These are phyloP conservation scores for Sebastes itinus DNA, from an alignment of 2,797 vertebrate species.

Conservation along the genomic window DNA sequence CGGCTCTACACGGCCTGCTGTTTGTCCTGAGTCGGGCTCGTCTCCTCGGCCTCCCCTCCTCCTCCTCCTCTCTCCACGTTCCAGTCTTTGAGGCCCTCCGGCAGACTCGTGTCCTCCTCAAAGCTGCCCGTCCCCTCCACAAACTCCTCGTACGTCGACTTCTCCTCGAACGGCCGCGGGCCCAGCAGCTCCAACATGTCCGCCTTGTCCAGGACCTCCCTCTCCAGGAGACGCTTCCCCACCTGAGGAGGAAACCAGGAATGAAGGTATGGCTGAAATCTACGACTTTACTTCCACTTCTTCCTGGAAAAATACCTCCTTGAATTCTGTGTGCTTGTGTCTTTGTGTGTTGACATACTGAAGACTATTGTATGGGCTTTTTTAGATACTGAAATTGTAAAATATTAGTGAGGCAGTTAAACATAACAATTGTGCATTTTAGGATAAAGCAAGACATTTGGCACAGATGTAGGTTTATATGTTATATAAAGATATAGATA, in stretches of 20 bases:
- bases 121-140: conserved; percentile 86
- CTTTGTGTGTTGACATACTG: too few relatives aligned
- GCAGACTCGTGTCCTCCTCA: conserved; percentile 85
- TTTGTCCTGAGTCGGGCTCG: conserved; percentile 11
- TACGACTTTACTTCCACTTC: too few relatives aligned
- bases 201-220: conserved; percentile 84
- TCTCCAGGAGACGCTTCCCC: conserved; percentile 81
- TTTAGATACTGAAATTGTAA: too few relatives aligned
- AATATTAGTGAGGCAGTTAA: too few relatives aligned
- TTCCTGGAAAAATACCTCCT: too few relatives aligned
- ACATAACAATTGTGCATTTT: too few relatives aligned
- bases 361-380: too few relatives aligned
- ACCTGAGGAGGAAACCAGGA: conserved; percentile 67
- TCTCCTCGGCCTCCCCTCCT: conserved; percentile 30
- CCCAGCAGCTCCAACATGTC: conserved; percentile 86
- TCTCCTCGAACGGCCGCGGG: conserved; percentile 82
- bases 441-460: too few relatives aligned
- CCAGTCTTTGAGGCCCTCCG: conserved; percentile 83
- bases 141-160: conserved; percentile 85
- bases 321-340: too few relatives aligned
- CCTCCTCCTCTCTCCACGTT: conserved; percentile 64
- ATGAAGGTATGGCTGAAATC: too few relatives aligned
- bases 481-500: too few relatives aligned
- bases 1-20: conserved; percentile 36
- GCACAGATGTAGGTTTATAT: too few relatives aligned